Percentiles rank a stretch among this genome's conserved stretches.
Conservation (phyloP, 2,888 invertebrate species). For the Altica lythri region DNA sequence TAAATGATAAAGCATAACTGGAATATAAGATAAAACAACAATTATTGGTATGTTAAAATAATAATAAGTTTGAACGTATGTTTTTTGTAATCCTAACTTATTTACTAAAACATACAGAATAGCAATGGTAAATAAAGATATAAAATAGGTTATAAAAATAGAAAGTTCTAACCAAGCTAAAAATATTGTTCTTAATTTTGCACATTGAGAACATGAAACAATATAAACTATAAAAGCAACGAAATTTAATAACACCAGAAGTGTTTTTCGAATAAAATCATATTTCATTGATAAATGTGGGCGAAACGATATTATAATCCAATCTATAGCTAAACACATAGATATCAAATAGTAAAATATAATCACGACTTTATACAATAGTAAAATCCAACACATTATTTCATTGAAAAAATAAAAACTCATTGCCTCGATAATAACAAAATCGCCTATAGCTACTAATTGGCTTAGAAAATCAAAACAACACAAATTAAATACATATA, state of each 20-base stretch:
- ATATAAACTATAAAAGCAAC: not conserved
- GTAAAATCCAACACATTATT: not conserved
- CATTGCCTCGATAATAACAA: not conserved
- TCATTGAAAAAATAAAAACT: not conserved
- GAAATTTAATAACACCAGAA: constrained; percentile 2
- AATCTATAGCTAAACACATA: constrained; percentile 11
- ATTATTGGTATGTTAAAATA: constrained; percentile 3
- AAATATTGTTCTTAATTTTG: too few relatives aligned
- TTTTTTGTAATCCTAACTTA: not conserved
- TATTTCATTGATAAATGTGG: constrained; percentile 5
- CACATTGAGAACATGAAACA: not conserved
- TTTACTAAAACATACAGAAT: constrained; percentile 3
- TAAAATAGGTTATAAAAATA: not conserved
- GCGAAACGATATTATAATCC: constrained; percentile 10
- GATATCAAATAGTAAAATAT: constrained; percentile 5
- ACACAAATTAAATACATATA: constrained; percentile 11
- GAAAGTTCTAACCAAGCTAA: constrained; percentile 1
- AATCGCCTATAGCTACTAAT: constrained; percentile 4
- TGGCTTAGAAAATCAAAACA: constrained; percentile 7
- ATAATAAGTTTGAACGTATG: constrained; percentile 6
- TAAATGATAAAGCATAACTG: constrained; percentile 4
- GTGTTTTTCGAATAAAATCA: not conserved
- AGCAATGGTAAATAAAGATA: not conserved
- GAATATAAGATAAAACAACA: constrained; percentile 1
- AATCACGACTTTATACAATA: constrained; percentile 11